Conservation (phyloP, 1,140 invertebrate genomes). For the Adoxophyes honmai region DNA sequence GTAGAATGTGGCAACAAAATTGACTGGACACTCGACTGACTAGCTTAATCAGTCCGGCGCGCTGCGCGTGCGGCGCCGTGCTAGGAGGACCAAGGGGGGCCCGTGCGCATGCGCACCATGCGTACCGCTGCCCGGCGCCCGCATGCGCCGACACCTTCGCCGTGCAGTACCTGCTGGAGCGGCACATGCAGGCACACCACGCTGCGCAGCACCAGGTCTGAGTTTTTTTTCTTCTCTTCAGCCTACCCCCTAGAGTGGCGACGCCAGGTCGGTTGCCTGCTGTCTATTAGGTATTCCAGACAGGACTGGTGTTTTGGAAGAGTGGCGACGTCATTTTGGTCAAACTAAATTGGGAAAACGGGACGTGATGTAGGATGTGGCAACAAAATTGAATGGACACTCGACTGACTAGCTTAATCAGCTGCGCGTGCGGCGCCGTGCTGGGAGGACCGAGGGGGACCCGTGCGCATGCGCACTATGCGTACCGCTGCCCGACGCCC, state of each 20-base stretch:
- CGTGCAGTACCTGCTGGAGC: slow-evolving; percentile 91
- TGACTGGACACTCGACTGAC: no score
- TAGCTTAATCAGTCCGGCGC: no score
- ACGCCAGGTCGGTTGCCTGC: no score
- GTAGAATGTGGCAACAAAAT: no score
- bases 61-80: slow-evolving; percentile 81
- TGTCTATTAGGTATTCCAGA: no score
- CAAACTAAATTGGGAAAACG: no score
- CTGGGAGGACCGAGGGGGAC: slow-evolving; percentile 85
- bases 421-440: slow-evolving; percentile 82
- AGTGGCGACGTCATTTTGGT: no score
- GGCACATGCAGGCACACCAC: slow-evolving; percentile 89
- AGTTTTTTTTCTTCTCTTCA: background rate
- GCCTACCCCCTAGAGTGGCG: no score
- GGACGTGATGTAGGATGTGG: no score
- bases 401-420: no score
- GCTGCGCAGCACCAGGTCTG: slow-evolving; percentile 54
- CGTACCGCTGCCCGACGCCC: slow-evolving; percentile 88
- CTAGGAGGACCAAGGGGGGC: slow-evolving; percentile 85
- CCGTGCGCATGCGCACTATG: slow-evolving; percentile 87
- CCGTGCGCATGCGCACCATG: slow-evolving; percentile 87
- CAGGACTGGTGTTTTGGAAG: no score
- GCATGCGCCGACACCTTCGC: slow-evolving; percentile 90
- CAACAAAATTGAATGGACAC: no score
- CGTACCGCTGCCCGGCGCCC: slow-evolving; percentile 88